Conservation (phyloP, 53 echinoderm and acorn worm species). For the Holothuria scabra region DNA sequence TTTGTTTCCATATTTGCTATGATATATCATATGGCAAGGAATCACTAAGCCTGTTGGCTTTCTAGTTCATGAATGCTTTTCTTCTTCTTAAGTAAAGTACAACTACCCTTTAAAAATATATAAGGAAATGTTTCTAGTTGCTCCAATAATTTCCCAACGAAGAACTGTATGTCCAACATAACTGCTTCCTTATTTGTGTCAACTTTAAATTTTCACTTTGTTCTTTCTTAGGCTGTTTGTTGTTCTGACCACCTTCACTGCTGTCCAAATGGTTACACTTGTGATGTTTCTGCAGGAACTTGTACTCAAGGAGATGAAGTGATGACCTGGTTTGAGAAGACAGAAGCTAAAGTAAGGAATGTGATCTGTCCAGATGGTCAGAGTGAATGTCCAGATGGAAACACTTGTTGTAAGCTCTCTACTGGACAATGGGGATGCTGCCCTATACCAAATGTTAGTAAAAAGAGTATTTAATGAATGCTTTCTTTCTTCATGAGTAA, state of each 20-base stretch:
- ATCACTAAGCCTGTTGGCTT: background rate
- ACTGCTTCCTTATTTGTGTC: no score
- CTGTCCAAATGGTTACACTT: constrained; percentile 22
- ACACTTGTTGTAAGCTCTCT: constrained; percentile 67
- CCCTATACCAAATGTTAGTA: constrained; percentile 69
- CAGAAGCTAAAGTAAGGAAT: constrained; percentile 21
- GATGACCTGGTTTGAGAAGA: constrained; percentile 49
- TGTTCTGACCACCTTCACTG: constrained; percentile 60
- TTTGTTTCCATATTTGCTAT: no score
- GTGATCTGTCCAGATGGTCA: constrained; percentile 15
- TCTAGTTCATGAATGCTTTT: no score
- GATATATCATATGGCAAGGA: no score
- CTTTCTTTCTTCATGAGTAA: no score
- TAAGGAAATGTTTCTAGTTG: no score
- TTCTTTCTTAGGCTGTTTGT: constrained; percentile 61
- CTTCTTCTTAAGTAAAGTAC: no score
- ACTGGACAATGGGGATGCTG: constrained; percentile 73
- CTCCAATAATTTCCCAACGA: no score
- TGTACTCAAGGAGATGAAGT: constrained; percentile 49
- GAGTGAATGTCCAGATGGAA: constrained; percentile 28
- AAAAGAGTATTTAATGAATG: no score
- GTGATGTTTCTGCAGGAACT: constrained; percentile 26
- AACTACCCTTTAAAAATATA: no score
- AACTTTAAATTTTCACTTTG: no score
- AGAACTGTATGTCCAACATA: no score